phyloP scores from a whole-genome alignment of 2,113 vertebrate species.

The Hypanus sabinus region DNA sequence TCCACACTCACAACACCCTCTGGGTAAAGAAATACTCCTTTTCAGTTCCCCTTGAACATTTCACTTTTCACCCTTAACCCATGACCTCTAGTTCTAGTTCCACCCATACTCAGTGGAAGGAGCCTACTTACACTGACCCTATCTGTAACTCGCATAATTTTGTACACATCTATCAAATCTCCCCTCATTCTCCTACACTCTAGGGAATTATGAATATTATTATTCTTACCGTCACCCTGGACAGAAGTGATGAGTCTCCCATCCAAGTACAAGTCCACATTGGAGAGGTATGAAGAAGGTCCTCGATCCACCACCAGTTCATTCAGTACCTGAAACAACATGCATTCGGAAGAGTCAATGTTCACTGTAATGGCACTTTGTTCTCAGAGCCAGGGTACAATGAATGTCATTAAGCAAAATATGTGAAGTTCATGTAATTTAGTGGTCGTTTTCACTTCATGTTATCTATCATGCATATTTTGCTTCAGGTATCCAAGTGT shows the following conservation, averaged over 20 bases:
- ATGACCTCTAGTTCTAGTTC: too few relatives aligned
- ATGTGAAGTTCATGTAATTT: neutral
- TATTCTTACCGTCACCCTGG: conserved; percentile 63
- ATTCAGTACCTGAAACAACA: conserved; percentile 57
- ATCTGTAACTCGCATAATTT: too few relatives aligned
- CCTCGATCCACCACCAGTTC: conserved; percentile 71
- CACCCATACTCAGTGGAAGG: too few relatives aligned
- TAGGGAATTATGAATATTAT: too few relatives aligned
- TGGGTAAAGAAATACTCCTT: too few relatives aligned
- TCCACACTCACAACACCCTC: too few relatives aligned
- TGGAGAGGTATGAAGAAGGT: conserved; percentile 69
- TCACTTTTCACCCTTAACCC: too few relatives aligned
- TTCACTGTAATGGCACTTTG: neutral
- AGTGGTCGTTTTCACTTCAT: neutral
- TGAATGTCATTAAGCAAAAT: neutral
- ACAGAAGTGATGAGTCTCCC: conserved; percentile 70
- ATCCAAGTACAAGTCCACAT: conserved; percentile 67
- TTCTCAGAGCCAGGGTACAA: neutral
- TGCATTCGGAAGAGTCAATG: neutral
- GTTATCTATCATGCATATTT: neutral
- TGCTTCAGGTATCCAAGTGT: neutral
- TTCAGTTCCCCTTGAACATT: too few relatives aligned
- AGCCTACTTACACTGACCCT: too few relatives aligned
- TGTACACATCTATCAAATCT: too few relatives aligned
- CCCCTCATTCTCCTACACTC: too few relatives aligned